Conservation (phyloP, 2,797 vertebrate species). For the Harpagifer antarcticus region DNA sequence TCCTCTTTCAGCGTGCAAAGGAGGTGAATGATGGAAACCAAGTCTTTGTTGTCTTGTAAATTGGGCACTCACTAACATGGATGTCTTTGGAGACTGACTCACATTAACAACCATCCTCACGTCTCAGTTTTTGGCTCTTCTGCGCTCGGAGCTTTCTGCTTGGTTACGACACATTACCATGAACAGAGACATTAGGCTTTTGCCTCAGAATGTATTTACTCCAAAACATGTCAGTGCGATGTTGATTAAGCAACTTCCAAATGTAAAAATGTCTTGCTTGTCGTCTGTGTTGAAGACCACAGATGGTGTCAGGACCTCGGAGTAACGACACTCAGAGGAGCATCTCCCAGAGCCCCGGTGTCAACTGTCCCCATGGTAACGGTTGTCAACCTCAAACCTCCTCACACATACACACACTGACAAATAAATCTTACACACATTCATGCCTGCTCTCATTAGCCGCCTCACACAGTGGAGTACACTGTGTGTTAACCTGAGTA, state of each 20-base stretch:
- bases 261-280: conserved; percentile 19
- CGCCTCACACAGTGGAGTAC: conserved; percentile 27
- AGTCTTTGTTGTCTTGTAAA: no score
- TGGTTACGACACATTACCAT: neutral
- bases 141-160: no score
- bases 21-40: no score
- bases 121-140: no score
- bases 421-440: neutral
- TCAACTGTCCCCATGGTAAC: conserved; percentile 53
- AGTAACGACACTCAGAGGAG: conserved; percentile 50
- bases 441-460: conserved; percentile 43
- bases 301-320: conserved; percentile 53
- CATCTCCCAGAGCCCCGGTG: conserved; percentile 49
- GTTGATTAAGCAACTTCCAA: conserved; percentile 10
- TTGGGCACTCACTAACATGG: no score
- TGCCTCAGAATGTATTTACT: neutral
- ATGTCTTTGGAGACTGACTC: no score
- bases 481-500: conserved; percentile 35
- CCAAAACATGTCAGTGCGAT: neutral
- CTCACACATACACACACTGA: neutral
- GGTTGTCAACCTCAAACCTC: conserved; percentile 9
- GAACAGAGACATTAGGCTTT: neutral
- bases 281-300: conserved; percentile 19
- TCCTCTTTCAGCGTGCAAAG: no score
- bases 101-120: no score